These are phyloP conservation scores for Plebejus anna DNA, from an alignment of 2,888 invertebrate species.

Conservation along the genomic window DNA sequence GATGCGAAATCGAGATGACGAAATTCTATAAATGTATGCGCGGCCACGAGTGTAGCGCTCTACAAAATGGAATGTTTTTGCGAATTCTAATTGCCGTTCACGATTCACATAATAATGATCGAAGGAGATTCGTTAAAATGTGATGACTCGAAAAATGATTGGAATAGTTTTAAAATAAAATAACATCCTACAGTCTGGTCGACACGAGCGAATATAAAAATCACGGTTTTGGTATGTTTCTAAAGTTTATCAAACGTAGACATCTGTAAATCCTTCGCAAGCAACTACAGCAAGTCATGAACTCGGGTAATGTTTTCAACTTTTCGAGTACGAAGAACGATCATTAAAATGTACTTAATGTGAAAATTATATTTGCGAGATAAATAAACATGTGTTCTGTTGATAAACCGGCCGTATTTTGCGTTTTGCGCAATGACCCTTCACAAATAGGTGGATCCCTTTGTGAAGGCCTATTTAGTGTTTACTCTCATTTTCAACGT, in stretches of 20 bases:
- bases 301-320: neutral
- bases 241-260: neutral
- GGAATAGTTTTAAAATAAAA: neutral
- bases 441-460: constrained; percentile 21
- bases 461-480: constrained; percentile 19
- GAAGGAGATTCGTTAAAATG: neutral
- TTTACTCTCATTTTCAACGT: constrained; percentile 21
- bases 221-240: neutral
- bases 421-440: constrained; percentile 22
- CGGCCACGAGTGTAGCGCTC: neutral
- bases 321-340: neutral
- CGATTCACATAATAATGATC: neutral
- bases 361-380: constrained; percentile 1
- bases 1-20: constrained; percentile 21
- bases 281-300: neutral
- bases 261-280: neutral
- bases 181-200: neutral
- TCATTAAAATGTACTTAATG: neutral
- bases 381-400: constrained; percentile 15
- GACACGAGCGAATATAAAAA: neutral
- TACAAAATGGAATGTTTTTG: neutral
- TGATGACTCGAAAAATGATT: neutral
- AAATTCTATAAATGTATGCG: constrained; percentile 25
- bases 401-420: constrained; percentile 20
- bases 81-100: constrained; percentile 7